Base-by-base conservation (phyloP, 2,888 invertebrate species). In the Calameuta idolon region DNA sequence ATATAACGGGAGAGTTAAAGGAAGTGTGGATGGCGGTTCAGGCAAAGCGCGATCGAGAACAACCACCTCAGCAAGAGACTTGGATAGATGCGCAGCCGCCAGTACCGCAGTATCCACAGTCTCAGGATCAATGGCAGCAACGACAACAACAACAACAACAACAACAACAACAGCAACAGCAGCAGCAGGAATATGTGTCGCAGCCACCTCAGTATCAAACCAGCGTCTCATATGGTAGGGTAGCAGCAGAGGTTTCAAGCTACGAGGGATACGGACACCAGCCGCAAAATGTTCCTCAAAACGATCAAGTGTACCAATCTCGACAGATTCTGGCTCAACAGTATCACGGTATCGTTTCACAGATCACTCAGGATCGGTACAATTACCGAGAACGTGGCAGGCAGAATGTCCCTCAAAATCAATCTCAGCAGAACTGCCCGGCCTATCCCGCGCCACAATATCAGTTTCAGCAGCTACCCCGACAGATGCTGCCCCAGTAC, bases 21-120 rank as follows among this genome's bases (percentile, higher is more conserved):
- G 95, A 95, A 87, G 94, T 95, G 1, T 95, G 95, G 95, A 94
- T 94, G 31, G 94, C 95, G 0, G 95, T 95, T 3, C 95, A 95
- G 84, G 92, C 92, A 77, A 94, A 93, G 83, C 90, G 93, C 75
- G 94, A 94, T 79, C 83, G 93, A 69, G 94, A 94, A 81, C 93
- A 93, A 79, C 92, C 92, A 37, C 83, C 83, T 0, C 90, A 89
- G 77, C 87, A 87, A 77, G 90, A 90, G 78, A 89, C 89, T 23
- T 90, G 89, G 87, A 87, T 88, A 33, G 91, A 91, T 33, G 90
- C 85, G 15, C 89, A 87, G 30, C 89, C 89, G n/a, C 83, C 87
- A 0, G 83, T 84, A 23, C 87, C 87, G 0, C 89, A 89, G 69
- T 89, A 88, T 82, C 82, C 86, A 23, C 81, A 77, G 31, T 83